phyloP scores from a whole-genome alignment of 2,888 invertebrate species.

The Pseudeuparius sepicola region DNA sequence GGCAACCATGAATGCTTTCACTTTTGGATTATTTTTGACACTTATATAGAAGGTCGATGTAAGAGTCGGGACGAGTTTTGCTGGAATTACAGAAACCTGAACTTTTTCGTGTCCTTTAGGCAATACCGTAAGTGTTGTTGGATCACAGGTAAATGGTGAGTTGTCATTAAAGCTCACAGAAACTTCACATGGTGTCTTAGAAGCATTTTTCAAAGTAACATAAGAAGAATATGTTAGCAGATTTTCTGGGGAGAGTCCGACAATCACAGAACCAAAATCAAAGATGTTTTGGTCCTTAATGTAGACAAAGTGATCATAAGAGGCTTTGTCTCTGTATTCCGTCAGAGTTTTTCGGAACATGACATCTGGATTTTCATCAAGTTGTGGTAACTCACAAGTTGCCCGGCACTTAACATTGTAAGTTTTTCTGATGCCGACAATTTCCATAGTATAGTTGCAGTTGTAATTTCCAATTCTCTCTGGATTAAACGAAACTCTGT shows the following conservation, averaged over 20 bases:
- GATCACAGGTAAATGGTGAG: conserved; percentile 41
- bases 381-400: conserved; percentile 32
- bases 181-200: conserved; percentile 43
- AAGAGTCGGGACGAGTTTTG: conserved; percentile 30
- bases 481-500: conserved; percentile 30
- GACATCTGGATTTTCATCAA: conserved; percentile 29
- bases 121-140: conserved; percentile 28
- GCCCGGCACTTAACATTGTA: conserved; percentile 29
- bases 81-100: conserved; percentile 32
- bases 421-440: conserved; percentile 26
- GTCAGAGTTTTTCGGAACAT: conserved; percentile 29
- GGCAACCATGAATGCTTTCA: conserved; percentile 42
- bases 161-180: conserved; percentile 41
- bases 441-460: conserved; percentile 29
- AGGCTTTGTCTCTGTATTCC: conserved; percentile 22
- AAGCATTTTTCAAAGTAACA: conserved; percentile 46
- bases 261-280: conserved; percentile 33
- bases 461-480: conserved; percentile 27
- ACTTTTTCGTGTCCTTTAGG: conserved; percentile 30
- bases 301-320: conserved; percentile 26
- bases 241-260: no score
- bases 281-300: conserved; percentile 28
- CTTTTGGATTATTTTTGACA: conserved; percentile 49
- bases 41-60: conserved; percentile 33
- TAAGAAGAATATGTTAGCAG: no score